Percentiles rank a stretch among this genome's conserved stretches.
Evolutionary conservation across 2,113 vertebrate genomes (phyloP).

Genomic region (Numenius arquata): DNA sequence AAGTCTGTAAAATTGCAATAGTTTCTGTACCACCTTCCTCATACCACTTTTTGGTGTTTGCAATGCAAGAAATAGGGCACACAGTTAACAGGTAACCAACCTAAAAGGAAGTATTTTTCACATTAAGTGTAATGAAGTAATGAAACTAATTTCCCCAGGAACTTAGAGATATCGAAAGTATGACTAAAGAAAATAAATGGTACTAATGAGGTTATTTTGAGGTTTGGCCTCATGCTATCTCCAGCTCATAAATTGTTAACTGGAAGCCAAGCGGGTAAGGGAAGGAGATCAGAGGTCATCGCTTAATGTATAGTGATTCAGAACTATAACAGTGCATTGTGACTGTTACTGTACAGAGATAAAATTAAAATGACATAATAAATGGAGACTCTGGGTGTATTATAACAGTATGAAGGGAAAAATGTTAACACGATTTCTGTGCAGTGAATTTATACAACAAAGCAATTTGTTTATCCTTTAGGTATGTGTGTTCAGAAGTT

Average conservation of each 20-base stretch:
- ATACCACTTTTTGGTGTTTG: background rate
- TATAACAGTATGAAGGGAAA: background rate
- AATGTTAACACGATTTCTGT: background rate
- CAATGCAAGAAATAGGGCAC: background rate
- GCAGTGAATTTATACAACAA: background rate
- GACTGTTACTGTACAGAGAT: background rate
- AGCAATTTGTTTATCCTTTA: background rate
- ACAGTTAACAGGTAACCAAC: background rate
- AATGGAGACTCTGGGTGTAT: background rate
- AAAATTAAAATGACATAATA: background rate
- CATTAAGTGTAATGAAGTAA: background rate
- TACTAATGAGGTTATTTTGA: constrained; percentile 25
- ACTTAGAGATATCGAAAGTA: background rate
- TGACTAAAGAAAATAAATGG: constrained; percentile 12
- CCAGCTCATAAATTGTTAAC: background rate
- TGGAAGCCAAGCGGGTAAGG: background rate
- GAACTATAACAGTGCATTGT: background rate
- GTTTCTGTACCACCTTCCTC: background rate
- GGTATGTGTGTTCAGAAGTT: background rate
- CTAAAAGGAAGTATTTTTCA: constrained; percentile 5
- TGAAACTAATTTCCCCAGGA: constrained; percentile 13
- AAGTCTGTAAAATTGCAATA: background rate
- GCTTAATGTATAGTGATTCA: background rate
- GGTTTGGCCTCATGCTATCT: background rate
- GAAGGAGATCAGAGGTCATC: background rate